These are phyloP conservation scores for Ochotona princeps DNA, from an alignment of 2,113 vertebrate genomes.

Conservation along the genomic window DNA sequence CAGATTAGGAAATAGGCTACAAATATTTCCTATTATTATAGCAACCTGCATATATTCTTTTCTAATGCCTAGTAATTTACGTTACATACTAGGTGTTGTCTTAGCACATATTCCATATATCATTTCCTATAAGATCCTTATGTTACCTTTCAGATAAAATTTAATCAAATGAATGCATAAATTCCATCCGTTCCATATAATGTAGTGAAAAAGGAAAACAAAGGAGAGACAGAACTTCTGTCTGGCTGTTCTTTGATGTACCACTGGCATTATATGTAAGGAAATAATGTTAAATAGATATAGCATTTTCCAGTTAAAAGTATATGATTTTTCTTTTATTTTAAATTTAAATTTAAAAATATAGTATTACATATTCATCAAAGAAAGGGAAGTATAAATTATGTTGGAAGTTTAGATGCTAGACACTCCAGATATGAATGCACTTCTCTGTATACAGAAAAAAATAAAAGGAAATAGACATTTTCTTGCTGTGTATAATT, in stretches of 20 bases:
- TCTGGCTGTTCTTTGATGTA: background rate
- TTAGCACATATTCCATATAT: background rate
- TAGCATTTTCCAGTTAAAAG: conserved; percentile 5
- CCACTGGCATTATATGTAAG: background rate
- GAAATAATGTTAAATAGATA: background rate
- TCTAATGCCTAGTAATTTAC: conserved; percentile 7
- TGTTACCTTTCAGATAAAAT: conserved; percentile 26
- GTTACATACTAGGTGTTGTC: background rate
- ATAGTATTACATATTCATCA: background rate
- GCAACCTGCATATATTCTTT: background rate
- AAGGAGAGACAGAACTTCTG: background rate
- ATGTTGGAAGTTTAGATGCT: background rate
- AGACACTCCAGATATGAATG: background rate
- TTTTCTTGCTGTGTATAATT: background rate
- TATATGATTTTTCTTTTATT: background rate
- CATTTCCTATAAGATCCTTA: background rate
- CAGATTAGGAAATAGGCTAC: conserved; percentile 18
- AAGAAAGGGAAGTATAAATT: background rate
- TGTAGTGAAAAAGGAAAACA: conserved; percentile 1
- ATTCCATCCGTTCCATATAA: background rate
- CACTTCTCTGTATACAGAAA: conserved; percentile 10
- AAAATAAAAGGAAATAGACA: conserved; percentile 28
- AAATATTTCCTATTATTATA: conserved; percentile 56
- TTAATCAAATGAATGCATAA: background rate
- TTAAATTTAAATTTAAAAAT: conserved; percentile 24